Evolutionary conservation across 2,888 invertebrate genomes (phyloP).

Genomic region (Drosophila setosimentum): DNA sequence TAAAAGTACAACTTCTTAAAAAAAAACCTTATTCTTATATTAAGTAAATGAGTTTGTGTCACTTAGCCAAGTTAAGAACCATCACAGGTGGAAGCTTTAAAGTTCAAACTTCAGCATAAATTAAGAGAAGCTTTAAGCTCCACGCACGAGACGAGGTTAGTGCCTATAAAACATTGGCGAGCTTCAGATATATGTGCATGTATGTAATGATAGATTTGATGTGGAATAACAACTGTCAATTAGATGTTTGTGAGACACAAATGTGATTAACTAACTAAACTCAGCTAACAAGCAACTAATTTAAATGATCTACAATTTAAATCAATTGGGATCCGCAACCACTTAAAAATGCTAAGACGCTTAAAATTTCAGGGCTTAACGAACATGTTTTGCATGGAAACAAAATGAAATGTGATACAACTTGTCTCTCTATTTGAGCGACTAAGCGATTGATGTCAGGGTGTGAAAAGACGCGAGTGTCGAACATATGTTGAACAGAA

Average conservation of each 20-base stretch:
- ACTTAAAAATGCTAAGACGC: background rate
- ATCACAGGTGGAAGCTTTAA: background rate
- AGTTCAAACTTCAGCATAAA: background rate
- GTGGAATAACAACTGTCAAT: background rate
- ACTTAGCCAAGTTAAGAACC: constrained; percentile 19
- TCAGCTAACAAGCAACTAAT: background rate
- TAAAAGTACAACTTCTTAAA: background rate
- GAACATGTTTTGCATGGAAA: background rate
- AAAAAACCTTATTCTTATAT: background rate
- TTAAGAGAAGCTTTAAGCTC: constrained; percentile 8
- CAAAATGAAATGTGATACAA: background rate
- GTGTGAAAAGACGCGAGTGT: constrained; percentile 8
- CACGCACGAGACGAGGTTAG: background rate
- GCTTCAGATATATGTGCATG: background rate
- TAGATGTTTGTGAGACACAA: background rate
- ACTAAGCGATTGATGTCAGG: background rate
- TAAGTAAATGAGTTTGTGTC: background rate
- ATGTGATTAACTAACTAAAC: background rate
- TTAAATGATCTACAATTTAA: background rate
- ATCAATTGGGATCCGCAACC: background rate
- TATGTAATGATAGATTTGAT: background rate
- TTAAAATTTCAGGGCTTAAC: background rate
- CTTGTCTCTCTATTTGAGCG: background rate
- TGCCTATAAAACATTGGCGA: background rate
- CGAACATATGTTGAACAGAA: constrained; percentile 37